These are phyloP conservation scores for Bujurquina vittata DNA, from an alignment of 2,113 vertebrate species.

Conservation along the genomic window DNA sequence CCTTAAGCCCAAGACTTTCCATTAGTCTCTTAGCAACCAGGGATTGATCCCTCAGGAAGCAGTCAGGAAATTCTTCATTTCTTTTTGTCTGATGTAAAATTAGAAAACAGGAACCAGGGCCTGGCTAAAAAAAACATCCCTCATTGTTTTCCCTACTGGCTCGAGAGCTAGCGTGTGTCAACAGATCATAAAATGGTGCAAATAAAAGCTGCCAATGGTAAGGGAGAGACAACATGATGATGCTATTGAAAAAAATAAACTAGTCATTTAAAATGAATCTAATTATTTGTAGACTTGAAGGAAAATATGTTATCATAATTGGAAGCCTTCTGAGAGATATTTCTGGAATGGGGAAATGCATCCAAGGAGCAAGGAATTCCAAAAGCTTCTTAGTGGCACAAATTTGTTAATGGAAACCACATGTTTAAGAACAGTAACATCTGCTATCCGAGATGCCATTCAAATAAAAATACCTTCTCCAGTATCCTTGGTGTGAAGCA, in stretches of 20 bases:
- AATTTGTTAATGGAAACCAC: constrained; percentile 2
- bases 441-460: neutral
- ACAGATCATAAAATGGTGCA: neutral
- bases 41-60: constrained; percentile 49
- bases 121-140: neutral
- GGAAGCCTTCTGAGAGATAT: neutral
- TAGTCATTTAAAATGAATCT: neutral
- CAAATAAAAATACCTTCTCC: neutral
- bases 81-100: constrained; percentile 58
- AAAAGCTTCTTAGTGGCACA: neutral
- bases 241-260: neutral
- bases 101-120: constrained; percentile 57
- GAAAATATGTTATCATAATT: constrained; percentile 1
- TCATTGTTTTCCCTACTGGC: constrained; percentile 10
- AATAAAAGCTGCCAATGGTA: neutral
- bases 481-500: neutral
- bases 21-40: constrained; percentile 70
- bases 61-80: constrained; percentile 54
- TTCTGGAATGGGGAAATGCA: neutral
- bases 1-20: constrained; percentile 55
- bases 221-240: neutral
- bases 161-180: neutral
- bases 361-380: neutral
- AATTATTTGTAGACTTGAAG: neutral
- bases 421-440: neutral